These are phyloP conservation scores for Aporrectodea caliginosa DNA, from an alignment of 1,140 invertebrate genomes.

Conservation along the genomic window DNA sequence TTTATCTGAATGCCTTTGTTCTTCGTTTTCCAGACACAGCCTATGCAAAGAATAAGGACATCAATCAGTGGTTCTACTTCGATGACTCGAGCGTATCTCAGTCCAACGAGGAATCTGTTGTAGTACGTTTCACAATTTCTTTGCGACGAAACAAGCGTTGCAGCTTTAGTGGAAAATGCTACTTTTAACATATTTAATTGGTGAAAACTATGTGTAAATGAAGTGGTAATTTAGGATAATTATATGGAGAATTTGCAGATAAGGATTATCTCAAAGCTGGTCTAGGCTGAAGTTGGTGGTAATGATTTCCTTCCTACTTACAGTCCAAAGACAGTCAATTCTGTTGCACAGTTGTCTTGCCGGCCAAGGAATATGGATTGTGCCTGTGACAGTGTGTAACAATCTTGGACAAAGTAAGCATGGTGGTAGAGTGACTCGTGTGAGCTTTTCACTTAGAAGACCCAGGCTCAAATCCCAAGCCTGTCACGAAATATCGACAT, in stretches of 20 bases:
- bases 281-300: not conserved
- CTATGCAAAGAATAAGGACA: slow-evolving; percentile 58
- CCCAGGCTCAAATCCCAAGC: too few relatives aligned
- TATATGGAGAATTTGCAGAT: not conserved
- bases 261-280: not conserved
- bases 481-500: too few relatives aligned
- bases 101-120: slow-evolving; percentile 44
- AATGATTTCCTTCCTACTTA: not conserved
- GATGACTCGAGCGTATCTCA: slow-evolving; percentile 60
- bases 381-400: too few relatives aligned
- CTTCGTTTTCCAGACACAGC: slow-evolving; percentile 56
- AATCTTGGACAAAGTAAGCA: too few relatives aligned
- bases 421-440: too few relatives aligned
- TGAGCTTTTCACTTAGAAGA: too few relatives aligned
- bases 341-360: too few relatives aligned
- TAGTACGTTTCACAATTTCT: slow-evolving; percentile 39
- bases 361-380: too few relatives aligned
- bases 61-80: slow-evolving; percentile 62
- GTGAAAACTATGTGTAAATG: not conserved
- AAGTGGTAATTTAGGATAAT: not conserved
- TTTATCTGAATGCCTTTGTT: not conserved
- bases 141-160: not conserved
- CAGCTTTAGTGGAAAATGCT: not conserved
- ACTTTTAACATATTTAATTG: not conserved
- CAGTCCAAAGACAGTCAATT: too few relatives aligned